Evolutionary conservation across 2,113 vertebrate species (phyloP), one percentile per base, ranked within the genome.

Genomic region (Indri indri): DNA sequence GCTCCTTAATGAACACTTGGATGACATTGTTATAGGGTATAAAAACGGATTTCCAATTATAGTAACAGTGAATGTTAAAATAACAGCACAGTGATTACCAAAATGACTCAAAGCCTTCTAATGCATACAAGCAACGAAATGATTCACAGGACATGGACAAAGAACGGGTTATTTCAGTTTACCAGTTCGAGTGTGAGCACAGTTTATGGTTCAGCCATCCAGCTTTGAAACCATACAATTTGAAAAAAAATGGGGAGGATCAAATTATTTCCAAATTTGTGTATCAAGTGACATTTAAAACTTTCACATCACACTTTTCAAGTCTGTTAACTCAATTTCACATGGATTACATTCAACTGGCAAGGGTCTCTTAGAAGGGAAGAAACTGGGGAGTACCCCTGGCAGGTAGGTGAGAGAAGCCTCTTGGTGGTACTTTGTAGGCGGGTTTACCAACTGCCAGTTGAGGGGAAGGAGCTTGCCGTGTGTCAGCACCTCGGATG

Each of bases 11-110:
- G 77, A 94, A 81, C 77, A 77, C 47, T 57, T n/a, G 37, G 22
- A 50, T 88, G 65, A 45, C 42, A 84, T 52, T 77, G 65, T 71
- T 92, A 45, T 0, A 47, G 47, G n/a, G 11, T 57, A 63, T 88
- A 92, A 94, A 84, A 96, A 96, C 80, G 52, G 74, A 70, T 94
- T 47, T 88, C 66, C 68, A 93, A 34, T 88, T 83, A 82, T 54
- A 89, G 47, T 45, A 97, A 91, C 34, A 42, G 42, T 68, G 77
- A 50, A 68, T 73, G 61, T 68, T 90, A 94, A 84, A 95, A 86
- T 74, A 87, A 91, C 40, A 96, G 27, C 30, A 77, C 22, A 71
- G 32, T 18, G 5, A 30, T 82, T 63, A 73, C 52, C 12, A 4
- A 95, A 93, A 90, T 52, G 57, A 45, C 37, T 76, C 11, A 0